Evolutionary conservation across 2,797 vertebrate genomes (phyloP).

Genomic region (Phrynocephalus guinanensis): DNA sequence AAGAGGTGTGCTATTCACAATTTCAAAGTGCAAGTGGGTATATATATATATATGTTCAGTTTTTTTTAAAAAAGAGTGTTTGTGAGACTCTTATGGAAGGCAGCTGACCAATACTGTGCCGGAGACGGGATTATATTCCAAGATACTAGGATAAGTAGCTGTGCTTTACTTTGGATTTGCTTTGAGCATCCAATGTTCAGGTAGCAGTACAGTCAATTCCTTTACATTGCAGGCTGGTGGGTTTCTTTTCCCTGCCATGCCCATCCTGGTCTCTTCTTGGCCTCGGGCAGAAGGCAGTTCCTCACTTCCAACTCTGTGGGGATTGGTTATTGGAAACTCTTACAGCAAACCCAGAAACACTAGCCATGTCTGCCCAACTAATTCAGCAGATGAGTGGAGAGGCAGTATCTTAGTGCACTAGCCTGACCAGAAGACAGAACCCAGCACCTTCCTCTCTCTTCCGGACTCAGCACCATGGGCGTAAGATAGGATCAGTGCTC

Average conservation of each 20-base stretch:
- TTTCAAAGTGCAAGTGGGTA: conserved; percentile 76
- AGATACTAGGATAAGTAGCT: neutral
- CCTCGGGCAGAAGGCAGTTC: conserved; percentile 12
- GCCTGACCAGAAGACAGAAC: conserved; percentile 14
- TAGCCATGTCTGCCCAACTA: neutral
- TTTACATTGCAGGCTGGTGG: neutral
- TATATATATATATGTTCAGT: neutral
- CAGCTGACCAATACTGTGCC: conserved; percentile 17
- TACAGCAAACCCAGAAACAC: conserved; percentile 30
- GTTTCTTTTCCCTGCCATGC: neutral
- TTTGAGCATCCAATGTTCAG: conserved; percentile 19
- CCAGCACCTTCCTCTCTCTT: neutral
- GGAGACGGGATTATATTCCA: conserved; percentile 45
- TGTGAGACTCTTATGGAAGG: conserved; percentile 41
- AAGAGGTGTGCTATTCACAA: conserved; percentile 60
- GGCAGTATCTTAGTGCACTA: conserved; percentile 24
- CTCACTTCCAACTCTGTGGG: neutral
- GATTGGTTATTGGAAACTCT: conserved; percentile 38
- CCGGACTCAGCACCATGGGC: conserved; percentile 19
- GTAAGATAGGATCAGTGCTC: fast-evolving
- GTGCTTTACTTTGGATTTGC: neutral
- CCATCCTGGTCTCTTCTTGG: neutral
- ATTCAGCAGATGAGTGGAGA: conserved; percentile 13
- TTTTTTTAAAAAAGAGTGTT: conserved; percentile 40
- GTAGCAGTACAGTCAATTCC: conserved; percentile 28